phyloP scores from a whole-genome alignment of 1,140 invertebrate genomes.

The Neocloeon triangulifer region DNA sequence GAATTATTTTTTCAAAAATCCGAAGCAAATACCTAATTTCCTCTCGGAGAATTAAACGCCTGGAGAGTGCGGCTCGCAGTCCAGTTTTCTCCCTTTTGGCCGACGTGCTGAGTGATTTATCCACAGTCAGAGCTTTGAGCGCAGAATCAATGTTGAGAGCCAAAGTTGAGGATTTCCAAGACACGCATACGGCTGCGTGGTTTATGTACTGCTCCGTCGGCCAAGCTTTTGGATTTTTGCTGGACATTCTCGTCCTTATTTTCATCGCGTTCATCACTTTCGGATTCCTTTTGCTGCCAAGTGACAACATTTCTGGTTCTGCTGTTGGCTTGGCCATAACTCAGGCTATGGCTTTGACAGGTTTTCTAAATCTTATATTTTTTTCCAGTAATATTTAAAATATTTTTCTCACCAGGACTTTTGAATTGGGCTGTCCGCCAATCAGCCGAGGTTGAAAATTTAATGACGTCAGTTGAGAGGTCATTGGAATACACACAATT shows the following conservation, averaged over 20 bases:
- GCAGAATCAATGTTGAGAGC: too few species aligned
- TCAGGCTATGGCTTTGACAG: slow-evolving; percentile 26
- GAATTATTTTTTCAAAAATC: slow-evolving; percentile 43
- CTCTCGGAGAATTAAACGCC: slow-evolving; percentile 60
- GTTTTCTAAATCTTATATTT: too few species aligned
- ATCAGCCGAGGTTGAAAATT: slow-evolving; percentile 53
- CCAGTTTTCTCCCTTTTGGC: slow-evolving; percentile 1
- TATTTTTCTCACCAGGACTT: slow-evolving; percentile 23
- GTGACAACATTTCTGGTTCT: slow-evolving; percentile 18
- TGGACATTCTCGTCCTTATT: slow-evolving; percentile 48
- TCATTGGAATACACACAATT: slow-evolving; percentile 49
- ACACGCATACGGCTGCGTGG: slow-evolving; percentile 41
- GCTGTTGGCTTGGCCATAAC: slow-evolving; percentile 30
- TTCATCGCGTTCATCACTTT: slow-evolving; percentile 34
- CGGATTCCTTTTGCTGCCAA: slow-evolving; percentile 25
- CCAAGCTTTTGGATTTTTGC: slow-evolving; percentile 41
- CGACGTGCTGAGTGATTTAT: too few species aligned
- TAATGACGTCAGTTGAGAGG: slow-evolving; percentile 57
- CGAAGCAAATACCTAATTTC: slow-evolving; percentile 57
- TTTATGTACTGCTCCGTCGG: slow-evolving; percentile 43
- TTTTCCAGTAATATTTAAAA: too few species aligned
- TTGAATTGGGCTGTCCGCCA: slow-evolving; percentile 45
- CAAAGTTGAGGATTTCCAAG: slow-evolving; percentile 33
- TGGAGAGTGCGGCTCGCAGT: slow-evolving; percentile 55
- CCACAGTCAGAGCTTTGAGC: too few species aligned